Conservation (phyloP, 1,140 invertebrate genomes). For the Tetramorium parvispinum region DNA sequence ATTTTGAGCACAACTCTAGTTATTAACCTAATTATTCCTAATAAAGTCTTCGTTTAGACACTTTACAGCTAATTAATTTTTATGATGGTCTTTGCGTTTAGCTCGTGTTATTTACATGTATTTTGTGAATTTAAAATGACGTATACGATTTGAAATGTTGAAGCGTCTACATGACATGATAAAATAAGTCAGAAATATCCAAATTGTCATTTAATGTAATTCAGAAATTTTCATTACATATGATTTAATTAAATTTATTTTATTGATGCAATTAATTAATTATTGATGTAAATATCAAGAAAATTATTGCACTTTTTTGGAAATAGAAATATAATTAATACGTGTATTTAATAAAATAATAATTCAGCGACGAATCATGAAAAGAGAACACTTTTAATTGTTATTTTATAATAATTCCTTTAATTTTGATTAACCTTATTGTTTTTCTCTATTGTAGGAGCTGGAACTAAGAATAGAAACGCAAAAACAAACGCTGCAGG, state of each 20-base stretch:
- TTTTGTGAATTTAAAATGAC: neutral
- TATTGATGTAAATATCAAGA: neutral
- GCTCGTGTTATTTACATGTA: neutral
- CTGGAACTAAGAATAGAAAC: constrained; percentile 98
- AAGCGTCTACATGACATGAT: neutral
- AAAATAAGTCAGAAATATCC: neutral
- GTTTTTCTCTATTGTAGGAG: constrained; percentile 88
- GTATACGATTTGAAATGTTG: neutral
- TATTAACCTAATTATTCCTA: neutral
- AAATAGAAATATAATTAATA: neutral
- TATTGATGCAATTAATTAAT: neutral
- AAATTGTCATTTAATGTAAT: neutral
- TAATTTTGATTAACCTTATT: neutral
- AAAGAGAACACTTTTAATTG: neutral
- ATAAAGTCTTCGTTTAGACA: neutral
- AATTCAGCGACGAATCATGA: neutral
- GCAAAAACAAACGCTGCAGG: constrained; percentile 98
- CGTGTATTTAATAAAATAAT: neutral
- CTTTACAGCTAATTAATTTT: constrained; percentile 4
- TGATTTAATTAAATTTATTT: neutral
- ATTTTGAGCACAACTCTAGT: constrained; percentile 9
- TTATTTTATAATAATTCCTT: neutral
- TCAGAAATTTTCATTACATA: neutral
- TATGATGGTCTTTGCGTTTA: neutral
- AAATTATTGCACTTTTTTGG: neutral